phyloP scores from a whole-genome alignment of 2,797 vertebrate genomes.

The Phataginus tricuspis region DNA sequence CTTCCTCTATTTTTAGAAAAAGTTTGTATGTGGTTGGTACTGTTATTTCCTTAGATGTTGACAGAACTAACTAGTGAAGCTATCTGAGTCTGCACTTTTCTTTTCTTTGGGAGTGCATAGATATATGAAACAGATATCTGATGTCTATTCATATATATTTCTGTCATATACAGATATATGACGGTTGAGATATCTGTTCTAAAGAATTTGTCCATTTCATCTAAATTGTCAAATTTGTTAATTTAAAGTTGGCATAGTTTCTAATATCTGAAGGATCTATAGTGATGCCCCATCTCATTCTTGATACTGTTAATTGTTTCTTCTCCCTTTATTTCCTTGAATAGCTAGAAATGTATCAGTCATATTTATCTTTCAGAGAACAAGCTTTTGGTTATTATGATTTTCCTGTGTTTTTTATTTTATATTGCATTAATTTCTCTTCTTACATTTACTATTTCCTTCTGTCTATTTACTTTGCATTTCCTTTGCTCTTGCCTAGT shows the following conservation, averaged over 20 bases:
- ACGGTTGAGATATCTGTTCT: neutral
- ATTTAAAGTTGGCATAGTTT: neutral
- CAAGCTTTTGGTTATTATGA: neutral
- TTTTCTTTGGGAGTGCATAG: no score
- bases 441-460: neutral
- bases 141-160: no score
- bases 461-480: neutral
- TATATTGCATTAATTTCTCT: neutral
- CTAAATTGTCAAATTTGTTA: neutral
- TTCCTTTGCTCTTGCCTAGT: neutral
- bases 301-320: neutral
- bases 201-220: constrained; percentile 6
- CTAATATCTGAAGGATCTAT: neutral
- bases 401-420: neutral
- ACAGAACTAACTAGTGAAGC: neutral
- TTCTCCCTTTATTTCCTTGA: neutral
- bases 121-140: no score
- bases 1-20: neutral
- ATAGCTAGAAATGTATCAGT: neutral
- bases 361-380: neutral
- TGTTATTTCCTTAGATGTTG: neutral
- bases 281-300: neutral
- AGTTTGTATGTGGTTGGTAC: neutral
- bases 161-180: neutral
- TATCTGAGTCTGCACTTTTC: neutral